A percentile compares a stretch with the other conserved stretches of the same genome.
Evolutionary conservation across 1,140 invertebrate species (phyloP).

Genomic region (Ceratosolen solmsi): DNA sequence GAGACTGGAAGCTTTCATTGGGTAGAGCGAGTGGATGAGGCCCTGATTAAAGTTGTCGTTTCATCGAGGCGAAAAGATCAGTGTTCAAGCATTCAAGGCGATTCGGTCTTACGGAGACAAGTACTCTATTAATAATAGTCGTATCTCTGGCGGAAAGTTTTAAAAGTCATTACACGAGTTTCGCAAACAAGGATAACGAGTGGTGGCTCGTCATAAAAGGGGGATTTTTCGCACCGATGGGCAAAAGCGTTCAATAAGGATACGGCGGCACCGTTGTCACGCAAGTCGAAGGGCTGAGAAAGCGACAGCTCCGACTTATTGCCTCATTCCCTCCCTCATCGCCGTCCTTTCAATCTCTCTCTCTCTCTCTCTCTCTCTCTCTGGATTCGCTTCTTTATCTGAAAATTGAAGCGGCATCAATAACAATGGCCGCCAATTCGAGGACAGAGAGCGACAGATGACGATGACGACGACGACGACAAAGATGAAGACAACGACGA

Average conservation of each 20-base stretch:
- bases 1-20: background rate
- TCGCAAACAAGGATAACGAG: conserved; percentile 31
- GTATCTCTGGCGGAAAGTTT: background rate
- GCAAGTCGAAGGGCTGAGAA: background rate
- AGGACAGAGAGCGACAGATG: conserved; percentile 52
- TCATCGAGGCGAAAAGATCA: background rate
- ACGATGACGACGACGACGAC: background rate
- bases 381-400: background rate
- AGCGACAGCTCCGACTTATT: too few relatives aligned
- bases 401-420: conserved; percentile 37
- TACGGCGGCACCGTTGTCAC: background rate
- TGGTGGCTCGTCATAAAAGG: background rate
- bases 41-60: background rate
- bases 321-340: too few relatives aligned
- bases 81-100: background rate
- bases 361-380: too few relatives aligned
- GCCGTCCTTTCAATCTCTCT: too few relatives aligned
- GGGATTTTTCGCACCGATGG: conserved; percentile 6
- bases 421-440: conserved; percentile 58
- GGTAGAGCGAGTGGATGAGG: too few relatives aligned
- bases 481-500: background rate
- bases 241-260: background rate
- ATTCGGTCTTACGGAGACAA: background rate
- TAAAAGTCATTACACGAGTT: conserved; percentile 28
- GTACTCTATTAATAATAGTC: conserved; percentile 27